Conservation (phyloP, 2,888 invertebrate species). For the Phrixothrix hirtus region DNA sequence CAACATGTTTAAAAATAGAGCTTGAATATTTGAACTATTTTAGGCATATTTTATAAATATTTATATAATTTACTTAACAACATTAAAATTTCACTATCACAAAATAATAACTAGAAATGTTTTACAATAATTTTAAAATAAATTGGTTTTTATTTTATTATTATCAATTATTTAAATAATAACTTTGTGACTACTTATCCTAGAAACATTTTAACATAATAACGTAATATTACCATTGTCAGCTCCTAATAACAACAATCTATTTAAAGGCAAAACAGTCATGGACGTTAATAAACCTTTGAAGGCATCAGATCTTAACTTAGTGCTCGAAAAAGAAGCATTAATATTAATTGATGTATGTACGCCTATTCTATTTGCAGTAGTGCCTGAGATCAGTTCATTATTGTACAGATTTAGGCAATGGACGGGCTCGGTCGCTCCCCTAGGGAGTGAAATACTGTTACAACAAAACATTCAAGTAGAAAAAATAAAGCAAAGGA, state of each 20-base stretch:
- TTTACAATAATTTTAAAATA: not conserved
- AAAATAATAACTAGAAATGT: slow-evolving; percentile 22
- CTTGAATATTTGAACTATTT: no score
- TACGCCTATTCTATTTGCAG: slow-evolving; percentile 89
- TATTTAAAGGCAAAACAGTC: slow-evolving; percentile 86
- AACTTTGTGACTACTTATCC: slow-evolving; percentile 3
- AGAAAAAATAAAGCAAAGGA: not conserved
- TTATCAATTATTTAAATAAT: not conserved
- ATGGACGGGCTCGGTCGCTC: slow-evolving; percentile 90
- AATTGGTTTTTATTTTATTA: no score
- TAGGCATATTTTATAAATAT: no score
- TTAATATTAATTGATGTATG: slow-evolving; percentile 74
- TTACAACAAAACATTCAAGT: slow-evolving; percentile 22
- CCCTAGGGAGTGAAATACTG: slow-evolving; percentile 61
- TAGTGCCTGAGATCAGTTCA: slow-evolving; percentile 88
- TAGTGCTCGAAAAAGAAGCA: slow-evolving; percentile 80
- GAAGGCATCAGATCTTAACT: slow-evolving; percentile 85
- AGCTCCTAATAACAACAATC: slow-evolving; percentile 85
- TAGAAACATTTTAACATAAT: slow-evolving; percentile 65
- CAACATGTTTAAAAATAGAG: no score
- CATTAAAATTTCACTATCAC: slow-evolving; percentile 21
- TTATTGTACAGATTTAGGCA: slow-evolving; percentile 79
- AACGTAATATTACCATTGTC: slow-evolving; percentile 87
- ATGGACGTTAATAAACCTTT: slow-evolving; percentile 90
- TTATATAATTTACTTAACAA: slow-evolving; percentile 7